Evolutionary conservation across 1,140 invertebrate species (phyloP).

Genomic region (Drosophila athabasca): DNA sequence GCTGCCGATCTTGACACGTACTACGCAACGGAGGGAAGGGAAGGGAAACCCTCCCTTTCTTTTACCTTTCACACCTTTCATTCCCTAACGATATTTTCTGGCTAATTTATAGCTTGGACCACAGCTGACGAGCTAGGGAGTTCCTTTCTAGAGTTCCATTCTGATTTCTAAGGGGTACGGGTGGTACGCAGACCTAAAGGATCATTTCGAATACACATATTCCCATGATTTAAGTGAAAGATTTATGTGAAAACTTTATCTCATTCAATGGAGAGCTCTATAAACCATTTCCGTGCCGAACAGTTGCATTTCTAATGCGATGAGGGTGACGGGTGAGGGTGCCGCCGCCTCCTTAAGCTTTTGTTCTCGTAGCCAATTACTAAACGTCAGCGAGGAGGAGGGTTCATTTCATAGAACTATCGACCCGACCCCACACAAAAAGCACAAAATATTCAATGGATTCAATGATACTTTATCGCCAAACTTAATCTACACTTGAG

Average conservation of each 20-base stretch:
- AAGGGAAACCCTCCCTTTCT: constrained; percentile 19
- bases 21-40: constrained; percentile 17
- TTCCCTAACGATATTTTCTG: constrained; percentile 18
- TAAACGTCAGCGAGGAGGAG: constrained; percentile 35
- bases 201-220: constrained; percentile 22
- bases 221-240: constrained; percentile 52
- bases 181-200: constrained; percentile 13
- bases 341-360: constrained; percentile 9
- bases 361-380: constrained; percentile 65
- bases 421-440: constrained; percentile 65
- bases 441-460: constrained; percentile 49
- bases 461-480: constrained; percentile 75
- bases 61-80: constrained; percentile 50
- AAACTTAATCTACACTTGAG: constrained; percentile 60
- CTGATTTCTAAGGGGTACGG: constrained; percentile 10
- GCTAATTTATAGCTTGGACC: constrained; percentile 58
- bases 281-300: constrained; percentile 42
- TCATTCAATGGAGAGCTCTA: constrained; percentile 37
- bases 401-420: constrained; percentile 15
- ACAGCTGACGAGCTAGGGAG: constrained; percentile 38
- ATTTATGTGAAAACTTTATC: constrained; percentile 67
- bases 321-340: constrained; percentile 22
- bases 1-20: constrained; percentile 77
- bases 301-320: constrained; percentile 42
- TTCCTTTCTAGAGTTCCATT: constrained; percentile 24